Evolutionary conservation across 1,140 invertebrate species (phyloP).

Genomic region (Drosophila parvula): DNA sequence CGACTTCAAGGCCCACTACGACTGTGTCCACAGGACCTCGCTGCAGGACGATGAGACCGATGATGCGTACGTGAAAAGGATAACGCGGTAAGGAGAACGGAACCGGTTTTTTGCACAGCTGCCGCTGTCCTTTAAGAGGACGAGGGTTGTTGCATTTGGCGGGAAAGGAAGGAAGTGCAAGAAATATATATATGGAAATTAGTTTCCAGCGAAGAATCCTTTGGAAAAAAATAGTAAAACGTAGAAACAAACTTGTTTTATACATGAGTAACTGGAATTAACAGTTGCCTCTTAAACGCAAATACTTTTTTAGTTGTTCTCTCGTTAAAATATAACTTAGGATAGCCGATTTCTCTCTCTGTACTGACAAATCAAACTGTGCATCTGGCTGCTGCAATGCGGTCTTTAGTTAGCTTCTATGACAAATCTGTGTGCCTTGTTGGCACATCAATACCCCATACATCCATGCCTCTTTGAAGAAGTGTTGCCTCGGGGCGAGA

Average conservation of each 20-base stretch:
- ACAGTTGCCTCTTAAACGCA: neutral
- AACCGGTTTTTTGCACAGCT: slow-evolving; percentile 48
- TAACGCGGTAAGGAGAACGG: slow-evolving; percentile 68
- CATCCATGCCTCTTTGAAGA: slow-evolving; percentile 1
- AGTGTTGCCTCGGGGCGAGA: slow-evolving; percentile 1
- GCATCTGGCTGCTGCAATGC: slow-evolving; percentile 21
- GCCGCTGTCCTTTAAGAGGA: slow-evolving; percentile 18
- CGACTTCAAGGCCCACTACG: slow-evolving; percentile 62
- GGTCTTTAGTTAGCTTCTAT: slow-evolving; percentile 20
- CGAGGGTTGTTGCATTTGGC: slow-evolving; percentile 31
- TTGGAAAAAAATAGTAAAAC: neutral
- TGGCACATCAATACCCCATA: slow-evolving; percentile 18
- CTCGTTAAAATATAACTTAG: neutral
- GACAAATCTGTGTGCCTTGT: slow-evolving; percentile 27
- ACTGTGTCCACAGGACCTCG: slow-evolving; percentile 43
- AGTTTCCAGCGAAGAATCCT: neutral
- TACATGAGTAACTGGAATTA: neutral
- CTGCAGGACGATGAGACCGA: slow-evolving; percentile 63
- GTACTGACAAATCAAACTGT: slow-evolving; percentile 6
- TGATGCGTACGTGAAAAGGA: slow-evolving; percentile 50
- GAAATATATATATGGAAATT: neutral
- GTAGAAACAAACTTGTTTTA: neutral
- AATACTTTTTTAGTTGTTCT: neutral
- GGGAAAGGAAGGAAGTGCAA: slow-evolving; percentile 3
- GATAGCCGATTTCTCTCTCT: neutral